Conservation (phyloP, 2,888 invertebrate species). For the Enchytraeus crypticus region DNA sequence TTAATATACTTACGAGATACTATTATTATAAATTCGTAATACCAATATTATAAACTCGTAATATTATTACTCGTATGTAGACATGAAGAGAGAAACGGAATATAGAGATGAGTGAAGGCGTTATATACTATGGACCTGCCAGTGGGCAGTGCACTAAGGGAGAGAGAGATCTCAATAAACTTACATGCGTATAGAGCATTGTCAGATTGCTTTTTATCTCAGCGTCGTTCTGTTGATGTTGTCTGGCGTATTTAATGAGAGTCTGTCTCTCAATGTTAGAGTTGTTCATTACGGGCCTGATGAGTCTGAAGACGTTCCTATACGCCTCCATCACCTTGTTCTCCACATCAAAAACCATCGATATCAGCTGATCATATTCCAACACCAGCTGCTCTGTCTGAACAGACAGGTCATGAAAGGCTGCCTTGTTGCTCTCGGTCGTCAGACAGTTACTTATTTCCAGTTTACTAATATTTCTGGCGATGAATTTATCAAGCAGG, state of each 20-base stretch:
- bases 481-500: conserved; percentile 4
- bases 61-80: no score
- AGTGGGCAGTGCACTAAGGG: no score
- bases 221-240: background rate
- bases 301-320: conserved; percentile 7
- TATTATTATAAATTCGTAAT: no score
- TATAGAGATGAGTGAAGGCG: no score
- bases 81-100: no score
- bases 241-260: conserved; percentile 1
- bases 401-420: background rate
- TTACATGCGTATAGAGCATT: background rate
- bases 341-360: conserved; percentile 10
- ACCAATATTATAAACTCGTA: no score
- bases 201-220: background rate
- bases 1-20: no score
- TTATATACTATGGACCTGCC: no score
- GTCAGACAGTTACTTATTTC: conserved; percentile 3
- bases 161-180: no score
- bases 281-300: conserved; percentile 9
- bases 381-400: conserved; percentile 1
- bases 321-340: conserved; percentile 2
- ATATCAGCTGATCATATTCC: conserved; percentile 10
- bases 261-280: conserved; percentile 4
- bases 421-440: background rate
- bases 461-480: conserved; percentile 7